These are phyloP conservation scores for Plagodis dolabraria DNA, from an alignment of 2,888 invertebrate species.

Conservation along the genomic window DNA sequence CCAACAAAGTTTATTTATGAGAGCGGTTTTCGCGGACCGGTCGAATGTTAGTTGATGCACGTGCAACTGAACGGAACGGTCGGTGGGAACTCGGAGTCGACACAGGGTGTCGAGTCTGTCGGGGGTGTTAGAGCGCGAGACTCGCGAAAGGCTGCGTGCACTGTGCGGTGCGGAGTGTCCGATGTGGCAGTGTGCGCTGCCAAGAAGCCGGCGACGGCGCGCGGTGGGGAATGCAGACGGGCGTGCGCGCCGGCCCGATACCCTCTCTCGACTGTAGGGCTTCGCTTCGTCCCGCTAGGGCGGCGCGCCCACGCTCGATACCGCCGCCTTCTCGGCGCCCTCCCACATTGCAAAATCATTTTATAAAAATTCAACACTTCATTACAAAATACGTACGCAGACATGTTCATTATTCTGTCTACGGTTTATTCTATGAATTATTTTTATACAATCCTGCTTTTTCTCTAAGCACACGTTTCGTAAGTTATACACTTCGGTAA, in stretches of 20 bases:
- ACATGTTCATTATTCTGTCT: slow-evolving; percentile 23
- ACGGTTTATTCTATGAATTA: slow-evolving; percentile 26
- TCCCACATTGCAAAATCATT: slow-evolving; percentile 64
- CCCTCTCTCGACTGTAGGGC: slow-evolving; percentile 75
- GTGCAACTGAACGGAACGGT: slow-evolving; percentile 16
- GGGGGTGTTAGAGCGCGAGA: slow-evolving; percentile 39
- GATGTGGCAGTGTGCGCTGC: slow-evolving; percentile 19
- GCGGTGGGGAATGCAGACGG: slow-evolving; percentile 41
- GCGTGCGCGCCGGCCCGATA: slow-evolving; percentile 67
- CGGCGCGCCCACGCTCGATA: slow-evolving; percentile 83
- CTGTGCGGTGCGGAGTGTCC: slow-evolving; percentile 7
- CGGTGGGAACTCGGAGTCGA: slow-evolving; percentile 14
- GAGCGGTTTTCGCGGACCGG: slow-evolving; percentile 8
- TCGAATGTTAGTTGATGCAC: slow-evolving; percentile 15
- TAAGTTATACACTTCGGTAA: slow-evolving; percentile 36
- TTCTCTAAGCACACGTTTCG: slow-evolving; percentile 18
- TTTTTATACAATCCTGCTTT: slow-evolving; percentile 25
- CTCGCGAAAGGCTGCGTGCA: slow-evolving; percentile 36
- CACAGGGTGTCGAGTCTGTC: slow-evolving; percentile 17
- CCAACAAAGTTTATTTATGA: slow-evolving; percentile 26
- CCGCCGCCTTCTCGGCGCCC: slow-evolving; percentile 78
- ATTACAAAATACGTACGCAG: slow-evolving; percentile 18
- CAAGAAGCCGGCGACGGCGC: slow-evolving; percentile 38
- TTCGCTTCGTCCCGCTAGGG: slow-evolving; percentile 78
- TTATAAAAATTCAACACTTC: slow-evolving; percentile 21